These are phyloP conservation scores for Zaprionus camerounensis DNA, from an alignment of 1,140 invertebrate species.

Conservation along the genomic window DNA sequence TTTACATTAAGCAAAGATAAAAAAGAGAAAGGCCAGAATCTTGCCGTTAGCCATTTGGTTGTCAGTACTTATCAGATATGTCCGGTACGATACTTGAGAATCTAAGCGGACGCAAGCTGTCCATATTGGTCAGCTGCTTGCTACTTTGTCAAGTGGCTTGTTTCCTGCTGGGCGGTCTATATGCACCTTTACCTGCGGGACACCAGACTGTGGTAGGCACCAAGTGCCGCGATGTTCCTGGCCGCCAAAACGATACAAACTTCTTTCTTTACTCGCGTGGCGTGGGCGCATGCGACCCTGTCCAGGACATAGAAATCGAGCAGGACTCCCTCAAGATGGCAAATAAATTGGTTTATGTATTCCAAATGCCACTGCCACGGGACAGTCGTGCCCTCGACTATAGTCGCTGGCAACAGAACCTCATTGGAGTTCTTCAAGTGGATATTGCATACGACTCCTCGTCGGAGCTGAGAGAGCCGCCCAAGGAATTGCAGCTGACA, in stretches of 20 bases:
- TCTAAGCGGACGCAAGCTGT: conserved; percentile 95
- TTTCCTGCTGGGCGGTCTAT: conserved; percentile 94
- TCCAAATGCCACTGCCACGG: conserved; percentile 93
- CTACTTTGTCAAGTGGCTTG: conserved; percentile 92
- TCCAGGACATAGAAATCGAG: conserved; percentile 86
- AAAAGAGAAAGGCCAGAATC: neutral
- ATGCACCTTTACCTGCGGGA: conserved; percentile 94
- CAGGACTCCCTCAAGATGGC: conserved; percentile 87
- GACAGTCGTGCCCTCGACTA: conserved; percentile 92
- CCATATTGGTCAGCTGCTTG: conserved; percentile 91
- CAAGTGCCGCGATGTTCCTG: conserved; percentile 90
- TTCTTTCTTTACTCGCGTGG: conserved; percentile 90
- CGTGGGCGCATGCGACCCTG: conserved; percentile 86
- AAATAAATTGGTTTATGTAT: conserved; percentile 93
- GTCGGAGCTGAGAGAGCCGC: conserved; percentile 86
- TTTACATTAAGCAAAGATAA: conserved; percentile 47
- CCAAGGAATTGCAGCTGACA: conserved; percentile 86
- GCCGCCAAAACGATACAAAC: conserved; percentile 86
- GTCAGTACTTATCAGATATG: conserved; percentile 85
- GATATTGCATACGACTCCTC: conserved; percentile 87
- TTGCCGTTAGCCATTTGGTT: conserved; percentile 10
- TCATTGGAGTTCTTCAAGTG: conserved; percentile 95
- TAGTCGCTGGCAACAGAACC: conserved; percentile 98
- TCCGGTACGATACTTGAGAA: conserved; percentile 97
- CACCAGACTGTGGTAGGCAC: conserved; percentile 92